Conservation (phyloP, 2,113 vertebrate species). For the Egretta garzetta region DNA sequence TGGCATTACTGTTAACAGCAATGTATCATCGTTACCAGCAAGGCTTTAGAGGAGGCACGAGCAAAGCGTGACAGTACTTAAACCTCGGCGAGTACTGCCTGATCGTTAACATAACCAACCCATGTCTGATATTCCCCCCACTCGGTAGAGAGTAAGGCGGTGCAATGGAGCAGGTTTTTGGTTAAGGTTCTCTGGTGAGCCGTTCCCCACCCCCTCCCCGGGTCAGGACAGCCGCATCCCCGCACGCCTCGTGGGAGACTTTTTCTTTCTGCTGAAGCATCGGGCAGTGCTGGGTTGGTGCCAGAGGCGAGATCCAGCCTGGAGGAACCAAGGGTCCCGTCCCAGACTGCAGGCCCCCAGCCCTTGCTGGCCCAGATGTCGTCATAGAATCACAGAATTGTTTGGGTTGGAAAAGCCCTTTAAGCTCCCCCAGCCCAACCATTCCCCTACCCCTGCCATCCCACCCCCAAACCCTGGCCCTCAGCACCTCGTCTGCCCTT, state of each 20-base stretch:
- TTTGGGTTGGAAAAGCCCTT: no score
- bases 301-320: background rate
- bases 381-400: no score
- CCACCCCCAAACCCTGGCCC: no score
- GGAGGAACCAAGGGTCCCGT: background rate
- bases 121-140: background rate
- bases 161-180: background rate
- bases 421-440: no score
- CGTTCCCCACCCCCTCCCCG: fast-evolving
- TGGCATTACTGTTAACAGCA: slow-evolving; percentile 11
- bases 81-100: background rate
- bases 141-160: background rate
- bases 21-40: slow-evolving; percentile 32
- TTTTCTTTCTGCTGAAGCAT: background rate
- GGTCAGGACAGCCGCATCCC: background rate
- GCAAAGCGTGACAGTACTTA: background rate
- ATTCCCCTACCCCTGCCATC: no score
- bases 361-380: background rate
- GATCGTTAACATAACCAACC: background rate
- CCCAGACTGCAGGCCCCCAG: background rate
- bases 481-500: no score
- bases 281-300: background rate
- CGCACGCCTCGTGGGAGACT: fast-evolving
- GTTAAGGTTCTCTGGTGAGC: background rate
- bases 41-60: background rate